Conservation (phyloP, 2,797 vertebrate genomes). For the Sciurus vulgaris region DNA sequence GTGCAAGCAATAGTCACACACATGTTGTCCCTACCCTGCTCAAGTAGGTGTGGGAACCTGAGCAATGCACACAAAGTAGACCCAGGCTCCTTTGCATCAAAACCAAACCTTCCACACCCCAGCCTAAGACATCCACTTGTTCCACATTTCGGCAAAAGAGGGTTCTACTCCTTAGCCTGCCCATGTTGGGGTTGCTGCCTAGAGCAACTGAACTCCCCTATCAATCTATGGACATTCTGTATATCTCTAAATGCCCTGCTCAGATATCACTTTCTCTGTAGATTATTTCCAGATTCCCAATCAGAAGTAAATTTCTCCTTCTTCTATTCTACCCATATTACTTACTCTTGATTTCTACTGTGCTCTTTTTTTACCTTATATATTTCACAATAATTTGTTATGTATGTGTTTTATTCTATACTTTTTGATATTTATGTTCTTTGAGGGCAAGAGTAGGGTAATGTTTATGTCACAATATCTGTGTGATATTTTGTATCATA, state of each 20-base stretch:
- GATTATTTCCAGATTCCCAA: neutral
- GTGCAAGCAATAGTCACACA: neutral
- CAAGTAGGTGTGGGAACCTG: neutral
- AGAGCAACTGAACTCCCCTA: neutral
- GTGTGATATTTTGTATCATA: constrained; percentile 46
- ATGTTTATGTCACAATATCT: neutral
- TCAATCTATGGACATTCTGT: neutral
- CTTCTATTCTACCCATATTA: neutral
- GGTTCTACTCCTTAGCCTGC: neutral
- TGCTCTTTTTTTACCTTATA: neutral
- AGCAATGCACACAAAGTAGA: neutral
- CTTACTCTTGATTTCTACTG: neutral
- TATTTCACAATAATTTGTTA: neutral
- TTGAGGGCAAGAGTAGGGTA: neutral
- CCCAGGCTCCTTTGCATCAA: neutral
- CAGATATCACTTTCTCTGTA: neutral
- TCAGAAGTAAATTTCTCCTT: neutral
- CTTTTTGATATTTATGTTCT: constrained; percentile 30
- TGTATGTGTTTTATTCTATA: neutral
- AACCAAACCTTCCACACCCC: neutral
- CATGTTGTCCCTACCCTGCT: neutral
- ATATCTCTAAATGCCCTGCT: neutral
- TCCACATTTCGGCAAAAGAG: neutral
- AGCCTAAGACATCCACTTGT: neutral
- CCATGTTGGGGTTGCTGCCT: neutral